Percentiles rank a stretch among this genome's conserved stretches.
These are phyloP conservation scores for Bruchidius siliquastri DNA, from an alignment of 2,888 invertebrate species.

Conservation along the genomic window DNA sequence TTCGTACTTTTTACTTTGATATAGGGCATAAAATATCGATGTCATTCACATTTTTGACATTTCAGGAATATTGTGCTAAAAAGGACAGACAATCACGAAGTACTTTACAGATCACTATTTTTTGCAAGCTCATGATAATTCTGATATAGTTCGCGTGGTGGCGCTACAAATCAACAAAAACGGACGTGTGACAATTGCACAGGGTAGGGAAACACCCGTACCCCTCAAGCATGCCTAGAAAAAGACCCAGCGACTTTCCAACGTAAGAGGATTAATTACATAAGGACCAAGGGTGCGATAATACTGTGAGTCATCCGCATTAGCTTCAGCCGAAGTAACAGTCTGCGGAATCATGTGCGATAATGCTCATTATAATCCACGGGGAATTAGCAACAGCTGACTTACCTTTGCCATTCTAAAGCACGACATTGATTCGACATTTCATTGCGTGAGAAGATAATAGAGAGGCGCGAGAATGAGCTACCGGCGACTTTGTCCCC, in stretches of 20 bases:
- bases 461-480: too few species aligned
- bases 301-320: conserved; percentile 38
- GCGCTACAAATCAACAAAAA: conserved; percentile 24
- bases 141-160: too few species aligned
- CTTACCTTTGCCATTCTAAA: conserved; percentile 28
- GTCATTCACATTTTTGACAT: too few species aligned
- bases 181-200: conserved; percentile 15
- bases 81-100: too few species aligned
- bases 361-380: conserved; percentile 33
- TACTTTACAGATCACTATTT: too few species aligned
- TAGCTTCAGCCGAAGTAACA: conserved; percentile 40
- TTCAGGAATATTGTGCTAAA: too few species aligned
- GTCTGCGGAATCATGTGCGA: conserved; percentile 36
- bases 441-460: not conserved
- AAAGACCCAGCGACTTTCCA: conserved; percentile 27
- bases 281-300: conserved; percentile 39
- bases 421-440: not conserved
- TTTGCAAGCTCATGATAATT: too few species aligned
- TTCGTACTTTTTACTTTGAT: too few species aligned
- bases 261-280: conserved; percentile 41
- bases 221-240: conserved; percentile 1
- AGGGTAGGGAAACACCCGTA: not conserved
- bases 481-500: too few species aligned
- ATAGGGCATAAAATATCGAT: too few species aligned
- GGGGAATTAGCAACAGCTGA: conserved; percentile 38